Percentiles rank a stretch among this genome's conserved stretches.
phyloP scores from a whole-genome alignment of 1,140 invertebrate genomes.

The Meloidogyne floridensis region DNA sequence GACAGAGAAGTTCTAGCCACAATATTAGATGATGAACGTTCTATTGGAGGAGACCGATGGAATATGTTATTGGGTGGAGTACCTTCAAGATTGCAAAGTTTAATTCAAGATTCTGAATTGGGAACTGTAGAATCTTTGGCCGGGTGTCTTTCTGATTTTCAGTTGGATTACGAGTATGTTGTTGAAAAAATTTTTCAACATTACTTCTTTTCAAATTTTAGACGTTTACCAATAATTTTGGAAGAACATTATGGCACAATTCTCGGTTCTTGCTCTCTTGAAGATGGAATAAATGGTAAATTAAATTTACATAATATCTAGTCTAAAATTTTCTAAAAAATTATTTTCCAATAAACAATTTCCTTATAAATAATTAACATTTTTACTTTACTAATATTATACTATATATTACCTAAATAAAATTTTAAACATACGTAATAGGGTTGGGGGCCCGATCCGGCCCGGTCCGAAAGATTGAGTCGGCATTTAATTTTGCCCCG shows the following conservation, averaged over 20 bases:
- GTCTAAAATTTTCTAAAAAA: background rate
- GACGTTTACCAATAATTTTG: constrained; percentile 55
- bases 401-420: too few species aligned
- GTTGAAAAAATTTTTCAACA: background rate
- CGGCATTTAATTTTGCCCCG: too few species aligned
- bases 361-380: too few species aligned
- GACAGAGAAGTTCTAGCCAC: constrained; percentile 56
- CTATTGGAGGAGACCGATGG: constrained; percentile 45
- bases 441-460: too few species aligned
- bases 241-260: constrained; percentile 57
- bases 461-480: too few species aligned
- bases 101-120: constrained; percentile 44
- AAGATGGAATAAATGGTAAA: constrained; percentile 7
- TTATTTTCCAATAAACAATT: background rate
- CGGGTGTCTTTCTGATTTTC: constrained; percentile 63
- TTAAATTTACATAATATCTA: constrained; percentile 4
- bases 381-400: too few species aligned
- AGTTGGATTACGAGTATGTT: constrained; percentile 57
- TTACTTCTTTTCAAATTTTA: constrained; percentile 24
- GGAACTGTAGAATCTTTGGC: constrained; percentile 52
- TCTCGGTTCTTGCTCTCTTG: constrained; percentile 52
- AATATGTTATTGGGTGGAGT: constrained; percentile 48
- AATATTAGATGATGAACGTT: constrained; percentile 49
- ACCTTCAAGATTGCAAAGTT: constrained; percentile 29
- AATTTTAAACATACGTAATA: too few species aligned